A percentile compares a stretch with the other conserved stretches of the same genome.
Conservation (phyloP, 2,797 vertebrate genomes). For the Pristis pectinata region DNA sequence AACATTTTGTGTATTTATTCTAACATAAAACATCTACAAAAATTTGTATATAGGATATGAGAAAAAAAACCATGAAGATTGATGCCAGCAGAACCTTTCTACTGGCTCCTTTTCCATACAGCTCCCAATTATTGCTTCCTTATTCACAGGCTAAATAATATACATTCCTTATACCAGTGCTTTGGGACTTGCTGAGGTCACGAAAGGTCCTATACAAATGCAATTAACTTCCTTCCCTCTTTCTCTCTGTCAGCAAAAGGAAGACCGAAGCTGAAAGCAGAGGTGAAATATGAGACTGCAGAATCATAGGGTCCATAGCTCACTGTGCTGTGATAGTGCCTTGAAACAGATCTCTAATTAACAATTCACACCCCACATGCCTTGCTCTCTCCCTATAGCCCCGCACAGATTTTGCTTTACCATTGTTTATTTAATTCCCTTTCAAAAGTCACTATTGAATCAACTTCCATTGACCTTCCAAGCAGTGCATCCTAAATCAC, state of each 20-base stretch:
- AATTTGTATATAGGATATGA: not conserved
- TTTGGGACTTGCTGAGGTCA: not conserved
- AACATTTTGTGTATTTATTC: not conserved
- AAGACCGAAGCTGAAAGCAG: not conserved
- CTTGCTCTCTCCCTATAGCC: not conserved
- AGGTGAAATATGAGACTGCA: not conserved
- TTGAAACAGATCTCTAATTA: not conserved
- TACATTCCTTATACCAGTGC: not conserved
- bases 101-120: no score
- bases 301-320: not conserved
- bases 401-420: not conserved
- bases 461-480: no score
- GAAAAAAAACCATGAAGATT: no score
- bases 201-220: not conserved
- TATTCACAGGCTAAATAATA: not conserved
- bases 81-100: not conserved
- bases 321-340: not conserved
- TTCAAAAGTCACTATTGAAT: no score
- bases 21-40: no score
- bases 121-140: not conserved
- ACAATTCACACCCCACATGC: not conserved
- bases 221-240: not conserved
- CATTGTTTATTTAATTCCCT: not conserved
- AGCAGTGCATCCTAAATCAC: no score
- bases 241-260: not conserved